Conservation (phyloP, 2,797 vertebrate genomes). For the Gambusia yucatana region DNA sequence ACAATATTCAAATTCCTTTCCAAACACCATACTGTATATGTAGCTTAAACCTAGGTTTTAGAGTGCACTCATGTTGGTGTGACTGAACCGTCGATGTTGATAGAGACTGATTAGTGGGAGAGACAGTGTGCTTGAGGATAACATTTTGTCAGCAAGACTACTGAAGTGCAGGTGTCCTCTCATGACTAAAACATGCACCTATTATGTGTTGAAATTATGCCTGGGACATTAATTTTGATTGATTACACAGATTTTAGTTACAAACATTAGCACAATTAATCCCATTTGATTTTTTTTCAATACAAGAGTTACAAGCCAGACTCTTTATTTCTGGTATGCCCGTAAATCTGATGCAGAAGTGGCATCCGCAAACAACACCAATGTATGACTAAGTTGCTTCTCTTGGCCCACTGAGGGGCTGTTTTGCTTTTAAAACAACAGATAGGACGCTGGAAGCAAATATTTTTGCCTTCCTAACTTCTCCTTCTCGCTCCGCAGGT, state of each 20-base stretch:
- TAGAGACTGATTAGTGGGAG: background rate
- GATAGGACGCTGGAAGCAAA: too few relatives aligned
- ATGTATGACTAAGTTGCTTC: too few relatives aligned
- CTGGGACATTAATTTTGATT: too few relatives aligned
- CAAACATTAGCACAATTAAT: too few relatives aligned
- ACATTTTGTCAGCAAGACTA: background rate
- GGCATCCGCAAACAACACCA: too few relatives aligned
- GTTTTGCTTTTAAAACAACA: too few relatives aligned
- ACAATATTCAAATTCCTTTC: background rate
- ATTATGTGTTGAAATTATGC: background rate
- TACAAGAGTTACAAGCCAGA: too few relatives aligned
- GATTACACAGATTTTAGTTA: too few relatives aligned
- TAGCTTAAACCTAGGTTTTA: background rate
- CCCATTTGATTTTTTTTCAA: too few relatives aligned
- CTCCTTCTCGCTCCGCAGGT: background rate
- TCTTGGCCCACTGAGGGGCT: too few relatives aligned
- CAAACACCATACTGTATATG: background rate
- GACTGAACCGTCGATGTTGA: background rate
- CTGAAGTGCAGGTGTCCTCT: background rate
- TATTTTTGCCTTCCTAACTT: background rate
- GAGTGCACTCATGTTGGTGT: background rate
- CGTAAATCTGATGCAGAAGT: too few relatives aligned
- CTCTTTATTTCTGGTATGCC: too few relatives aligned
- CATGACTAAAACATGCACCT: background rate
- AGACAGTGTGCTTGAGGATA: background rate